Percentiles rank a stretch among this genome's conserved stretches.
These are phyloP conservation scores for Panthera uncia DNA, from an alignment of 2,113 vertebrate genomes.

Conservation along the genomic window DNA sequence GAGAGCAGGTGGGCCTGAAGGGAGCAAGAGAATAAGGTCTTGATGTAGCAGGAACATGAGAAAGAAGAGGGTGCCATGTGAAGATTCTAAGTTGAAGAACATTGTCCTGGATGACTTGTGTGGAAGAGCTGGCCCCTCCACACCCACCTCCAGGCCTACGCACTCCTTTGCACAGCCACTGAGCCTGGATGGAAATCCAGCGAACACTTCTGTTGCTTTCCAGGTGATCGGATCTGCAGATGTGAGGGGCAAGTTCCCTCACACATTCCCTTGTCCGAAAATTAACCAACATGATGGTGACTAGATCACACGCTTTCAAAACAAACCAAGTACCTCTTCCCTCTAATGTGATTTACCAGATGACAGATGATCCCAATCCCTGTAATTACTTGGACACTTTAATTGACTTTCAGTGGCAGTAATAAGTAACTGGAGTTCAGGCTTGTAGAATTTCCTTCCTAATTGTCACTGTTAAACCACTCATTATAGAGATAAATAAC, in stretches of 20 bases:
- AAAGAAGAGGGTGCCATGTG: neutral
- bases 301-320: constrained; percentile 41
- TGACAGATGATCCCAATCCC: constrained; percentile 74
- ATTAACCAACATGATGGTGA: constrained; percentile 40
- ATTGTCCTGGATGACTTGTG: neutral
- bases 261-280: neutral
- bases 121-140: neutral
- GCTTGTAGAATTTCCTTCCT: constrained; percentile 75
- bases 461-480: constrained; percentile 70
- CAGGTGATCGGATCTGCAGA: constrained; percentile 1
- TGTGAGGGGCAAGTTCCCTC: neutral
- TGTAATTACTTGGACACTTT: constrained; percentile 78
- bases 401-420: constrained; percentile 78
- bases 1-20: neutral
- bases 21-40: neutral
- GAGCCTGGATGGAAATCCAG: neutral
- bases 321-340: constrained; percentile 53
- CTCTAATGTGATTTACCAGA: constrained; percentile 64
- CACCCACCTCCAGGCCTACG: neutral
- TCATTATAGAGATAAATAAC: constrained; percentile 72
- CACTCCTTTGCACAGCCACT: neutral
- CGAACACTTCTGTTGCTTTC: neutral
- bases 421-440: constrained; percentile 76
- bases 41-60: neutral
- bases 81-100: neutral